Evolutionary conservation across 1,140 invertebrate species (phyloP), one percentile per base, ranked within the genome.

Genomic region (Diuraphis noxia): DNA sequence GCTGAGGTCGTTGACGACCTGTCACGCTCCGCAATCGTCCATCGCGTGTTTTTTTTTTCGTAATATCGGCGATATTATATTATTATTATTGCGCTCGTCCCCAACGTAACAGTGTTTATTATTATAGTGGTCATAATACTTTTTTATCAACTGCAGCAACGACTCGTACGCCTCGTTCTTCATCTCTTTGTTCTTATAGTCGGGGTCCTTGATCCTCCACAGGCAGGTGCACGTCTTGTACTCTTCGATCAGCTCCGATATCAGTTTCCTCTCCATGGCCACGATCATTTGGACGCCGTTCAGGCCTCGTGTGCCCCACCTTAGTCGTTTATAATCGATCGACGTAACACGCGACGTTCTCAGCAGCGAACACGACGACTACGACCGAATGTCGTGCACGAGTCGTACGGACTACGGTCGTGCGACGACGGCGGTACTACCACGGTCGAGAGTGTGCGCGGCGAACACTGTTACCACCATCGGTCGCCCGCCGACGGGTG

Each of bases 81-180:
- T 81, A 81, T 7, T 40, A 36, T 4, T 30, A 81, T 5, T 40
- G 56, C 56, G 30, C 56, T 63, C 13, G 56, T 3, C 56, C 13
- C 30, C 56, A 6, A 19, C 4, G 17, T 13, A 25, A 30, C 25
- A 30, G 25, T 56, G 21, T 52, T 63, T 63, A 56, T 72, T 17
- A 63, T 63, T n/a, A 63, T 17, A 13, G n/a, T 72, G 17, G 38
- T 8, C 38, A 38, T 38, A 34, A 36, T 81, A 91, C 89, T 91
- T 91, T 38, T 46, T 79, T 13, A 91, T 91, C 72, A 91, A 82
- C 77, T 30, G 63, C 77, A 91, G 40, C 63, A 91, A 77, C 41
- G 89, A 91, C 43, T 91, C 89, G 77, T 91, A 91, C 43, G 89
- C 89, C 72, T 91, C 89, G 34, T 91, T 91, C 43, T 91, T 91